Evolutionary conservation across 2,113 vertebrate species (phyloP).

Genomic region (Paracanthobrama guichenoti): DNA sequence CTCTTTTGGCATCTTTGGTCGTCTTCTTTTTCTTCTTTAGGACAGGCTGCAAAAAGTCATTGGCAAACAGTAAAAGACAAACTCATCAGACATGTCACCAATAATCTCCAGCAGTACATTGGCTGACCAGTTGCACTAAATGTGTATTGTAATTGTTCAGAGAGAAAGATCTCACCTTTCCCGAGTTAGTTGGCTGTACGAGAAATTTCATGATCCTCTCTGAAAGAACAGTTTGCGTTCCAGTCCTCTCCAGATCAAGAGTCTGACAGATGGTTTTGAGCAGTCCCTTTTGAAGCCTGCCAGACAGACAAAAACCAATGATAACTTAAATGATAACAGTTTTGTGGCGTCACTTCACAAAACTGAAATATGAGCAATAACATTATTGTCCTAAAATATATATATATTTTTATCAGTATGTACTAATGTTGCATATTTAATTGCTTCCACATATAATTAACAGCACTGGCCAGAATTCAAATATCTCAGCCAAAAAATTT

Average conservation of each 20-base stretch:
- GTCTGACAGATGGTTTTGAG: slow-evolving; percentile 89
- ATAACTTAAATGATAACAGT: too few relatives aligned
- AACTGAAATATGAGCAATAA: too few relatives aligned
- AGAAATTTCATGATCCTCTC: slow-evolving; percentile 91
- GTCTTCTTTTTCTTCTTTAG: slow-evolving; percentile 75
- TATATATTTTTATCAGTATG: too few relatives aligned
- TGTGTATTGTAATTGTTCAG: background rate
- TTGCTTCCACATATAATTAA: too few relatives aligned
- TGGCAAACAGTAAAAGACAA: background rate
- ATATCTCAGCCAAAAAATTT: too few relatives aligned
- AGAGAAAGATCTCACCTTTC: slow-evolving; percentile 79
- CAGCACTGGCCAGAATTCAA: too few relatives aligned
- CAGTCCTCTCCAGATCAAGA: slow-evolving; percentile 93
- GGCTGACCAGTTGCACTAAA: background rate
- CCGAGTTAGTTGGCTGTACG: slow-evolving; percentile 87
- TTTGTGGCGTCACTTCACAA: too few relatives aligned
- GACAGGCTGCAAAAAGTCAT: slow-evolving; percentile 60
- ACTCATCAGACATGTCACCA: background rate
- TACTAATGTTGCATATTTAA: too few relatives aligned
- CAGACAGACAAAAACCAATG: slow-evolving; percentile 25
- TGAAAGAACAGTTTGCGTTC: slow-evolving; percentile 85
- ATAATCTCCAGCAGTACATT: background rate
- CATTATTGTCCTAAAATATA: too few relatives aligned
- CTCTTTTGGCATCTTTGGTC: slow-evolving; percentile 81
- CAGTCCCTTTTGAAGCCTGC: slow-evolving; percentile 49